A percentile compares a stretch with the other conserved stretches of the same genome.
phyloP scores from a whole-genome alignment of 2,113 vertebrate genomes.

The Stegastes partitus region DNA sequence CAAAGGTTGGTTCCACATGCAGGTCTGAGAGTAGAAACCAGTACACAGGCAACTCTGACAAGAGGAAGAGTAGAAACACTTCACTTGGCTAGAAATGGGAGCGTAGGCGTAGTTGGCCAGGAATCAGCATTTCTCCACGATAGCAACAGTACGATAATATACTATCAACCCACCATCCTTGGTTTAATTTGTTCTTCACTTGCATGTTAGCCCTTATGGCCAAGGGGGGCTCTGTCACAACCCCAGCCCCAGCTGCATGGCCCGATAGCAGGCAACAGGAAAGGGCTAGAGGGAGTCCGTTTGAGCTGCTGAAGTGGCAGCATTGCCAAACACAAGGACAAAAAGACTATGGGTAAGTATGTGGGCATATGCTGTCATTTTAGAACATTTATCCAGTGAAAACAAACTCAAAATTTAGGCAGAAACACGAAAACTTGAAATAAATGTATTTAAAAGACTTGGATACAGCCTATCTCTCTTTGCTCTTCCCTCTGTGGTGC shows the following conservation, averaged over 20 bases:
- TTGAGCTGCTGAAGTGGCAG: constrained; percentile 13
- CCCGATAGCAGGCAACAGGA: constrained; percentile 37
- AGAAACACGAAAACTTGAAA: neutral
- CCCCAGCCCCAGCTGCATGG: constrained; percentile 40
- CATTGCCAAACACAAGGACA: constrained; percentile 38
- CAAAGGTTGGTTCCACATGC: constrained; percentile 10
- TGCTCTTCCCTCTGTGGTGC: constrained; percentile 1
- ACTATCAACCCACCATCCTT: constrained; percentile 8
- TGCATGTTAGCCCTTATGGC: constrained; percentile 35
- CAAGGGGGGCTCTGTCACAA: neutral
- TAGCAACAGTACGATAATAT: constrained; percentile 26
- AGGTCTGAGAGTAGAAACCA: constrained; percentile 16
- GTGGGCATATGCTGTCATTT: constrained; percentile 43
- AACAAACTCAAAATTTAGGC: neutral
- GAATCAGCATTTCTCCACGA: constrained; percentile 25
- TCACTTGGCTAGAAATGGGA: constrained; percentile 25
- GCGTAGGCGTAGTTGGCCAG: constrained; percentile 1
- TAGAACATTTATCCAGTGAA: constrained; percentile 23
- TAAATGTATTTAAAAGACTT: neutral
- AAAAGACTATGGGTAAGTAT: constrained; percentile 16
- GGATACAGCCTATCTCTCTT: neutral
- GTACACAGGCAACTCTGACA: neutral
- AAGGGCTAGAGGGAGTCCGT: constrained; percentile 16
- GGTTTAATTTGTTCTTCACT: constrained; percentile 29
- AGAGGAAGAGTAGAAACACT: neutral